A percentile compares a stretch with the other conserved stretches of the same genome.
These are phyloP conservation scores for Sarcophilus harrisii DNA, from an alignment of 2,797 vertebrate species.

Conservation along the genomic window DNA sequence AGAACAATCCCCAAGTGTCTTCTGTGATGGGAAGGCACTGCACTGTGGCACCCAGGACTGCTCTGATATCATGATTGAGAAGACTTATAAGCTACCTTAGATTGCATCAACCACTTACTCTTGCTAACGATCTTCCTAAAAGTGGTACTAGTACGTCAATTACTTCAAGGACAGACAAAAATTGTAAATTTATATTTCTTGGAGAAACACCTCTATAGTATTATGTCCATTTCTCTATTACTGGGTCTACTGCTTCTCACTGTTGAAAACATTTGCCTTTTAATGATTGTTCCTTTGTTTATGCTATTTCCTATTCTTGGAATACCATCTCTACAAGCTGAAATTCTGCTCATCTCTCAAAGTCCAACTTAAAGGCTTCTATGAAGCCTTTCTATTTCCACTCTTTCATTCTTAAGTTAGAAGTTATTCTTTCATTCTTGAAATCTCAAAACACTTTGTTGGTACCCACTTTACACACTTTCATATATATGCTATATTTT, in stretches of 20 bases:
- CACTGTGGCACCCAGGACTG: background rate
- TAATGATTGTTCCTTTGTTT: background rate
- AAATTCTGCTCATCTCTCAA: background rate
- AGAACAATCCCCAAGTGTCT: background rate
- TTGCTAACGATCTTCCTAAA: background rate
- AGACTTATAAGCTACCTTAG: background rate
- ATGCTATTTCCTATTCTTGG: background rate
- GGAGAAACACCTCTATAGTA: background rate
- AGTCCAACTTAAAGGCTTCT: background rate
- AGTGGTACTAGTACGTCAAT: background rate
- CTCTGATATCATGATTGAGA: background rate
- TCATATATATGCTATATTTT: background rate
- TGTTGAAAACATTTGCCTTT: background rate
- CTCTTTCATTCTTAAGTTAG: background rate
- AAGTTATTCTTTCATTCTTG: background rate
- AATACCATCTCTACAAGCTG: background rate
- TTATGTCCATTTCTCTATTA: background rate
- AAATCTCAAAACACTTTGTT: background rate
- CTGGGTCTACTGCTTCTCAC: background rate
- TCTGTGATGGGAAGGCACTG: background rate
- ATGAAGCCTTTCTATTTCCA: background rate
- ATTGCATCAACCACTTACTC: background rate
- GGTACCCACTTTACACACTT: background rate
- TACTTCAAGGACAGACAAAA: background rate
- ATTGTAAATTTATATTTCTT: background rate